Base-by-base conservation (phyloP, 2,888 invertebrate genomes). In the Arrhopalites spinosus region DNA sequence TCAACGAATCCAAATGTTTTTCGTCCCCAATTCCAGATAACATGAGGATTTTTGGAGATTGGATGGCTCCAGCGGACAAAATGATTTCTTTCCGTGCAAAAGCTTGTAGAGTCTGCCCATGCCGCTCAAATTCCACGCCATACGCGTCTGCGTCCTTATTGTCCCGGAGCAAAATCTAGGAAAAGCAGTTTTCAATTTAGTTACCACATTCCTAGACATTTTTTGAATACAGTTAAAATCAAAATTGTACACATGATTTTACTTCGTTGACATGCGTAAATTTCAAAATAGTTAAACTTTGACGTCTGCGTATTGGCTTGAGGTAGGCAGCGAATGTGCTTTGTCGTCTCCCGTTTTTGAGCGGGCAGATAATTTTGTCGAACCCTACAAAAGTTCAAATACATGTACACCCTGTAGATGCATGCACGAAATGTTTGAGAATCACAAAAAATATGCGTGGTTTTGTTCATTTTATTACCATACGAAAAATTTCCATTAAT, bases 281-380 rank as follows among this genome's bases (percentile, higher is more conserved):
- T 64, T 81, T 81, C 29, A 68, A 74, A 23, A 81, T 80, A 1
- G 75, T 78, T 5, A 81, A 68, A 30, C 59, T 76, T 15, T 76
- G 74, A 20, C 76, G 59, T 27, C 36, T 68, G 47, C 76, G 61
- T 17, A 77, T 63, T 1, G 78, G 78, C 53, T 77, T 71, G 0
- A 81, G 1, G 50, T 80, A 81, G 0, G 81, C 80, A 67, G 68
- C 71, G 56, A 77, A 81, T 11, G 80, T 74, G 11, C 77, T 76
- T 59, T 78, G 76, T 15, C 81, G 71, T 8, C 75, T 45, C 2
- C 81, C 81, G 5, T 75, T 61, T 75, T 78, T 79, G 0, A 79
- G 67, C 1, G 79, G 76, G 25, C 70, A 77, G 15, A 67, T 73
- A 0, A 78, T 20, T 20, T 63, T 61, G 59, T 79, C 78, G 61